phyloP scores from a whole-genome alignment of 2,888 invertebrate species.

The Lasius platythorax region DNA sequence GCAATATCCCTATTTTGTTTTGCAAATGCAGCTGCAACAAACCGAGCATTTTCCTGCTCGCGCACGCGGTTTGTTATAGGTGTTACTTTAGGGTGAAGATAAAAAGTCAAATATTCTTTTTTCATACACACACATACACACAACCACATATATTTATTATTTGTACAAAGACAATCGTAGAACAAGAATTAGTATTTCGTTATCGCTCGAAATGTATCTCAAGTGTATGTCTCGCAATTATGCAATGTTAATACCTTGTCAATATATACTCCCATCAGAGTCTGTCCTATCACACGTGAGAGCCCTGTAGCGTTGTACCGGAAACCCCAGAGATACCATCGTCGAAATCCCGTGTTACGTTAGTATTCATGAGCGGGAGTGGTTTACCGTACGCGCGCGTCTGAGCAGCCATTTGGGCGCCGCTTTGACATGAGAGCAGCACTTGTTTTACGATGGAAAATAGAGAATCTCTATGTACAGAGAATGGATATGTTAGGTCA shows the following conservation, averaged over 20 bases:
- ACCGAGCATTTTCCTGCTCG: slow-evolving; percentile 18
- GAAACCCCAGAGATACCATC: slow-evolving; percentile 44
- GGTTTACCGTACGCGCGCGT: slow-evolving; percentile 32
- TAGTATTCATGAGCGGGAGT: slow-evolving; percentile 60
- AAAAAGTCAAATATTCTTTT: background rate
- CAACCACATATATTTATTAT: background rate
- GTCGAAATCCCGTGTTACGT: slow-evolving; percentile 57
- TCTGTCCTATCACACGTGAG: slow-evolving; percentile 34
- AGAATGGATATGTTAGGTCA: background rate
- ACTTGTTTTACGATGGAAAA: slow-evolving; percentile 43
- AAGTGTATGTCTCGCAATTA: background rate
- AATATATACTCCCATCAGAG: slow-evolving; percentile 30
- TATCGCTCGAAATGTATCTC: background rate
- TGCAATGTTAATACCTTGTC: slow-evolving; percentile 28
- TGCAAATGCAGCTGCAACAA: slow-evolving; percentile 42
- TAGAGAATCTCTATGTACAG: slow-evolving; percentile 33
- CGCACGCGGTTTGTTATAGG: background rate
- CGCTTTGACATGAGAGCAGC: slow-evolving; percentile 29
- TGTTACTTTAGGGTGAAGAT: background rate
- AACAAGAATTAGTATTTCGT: background rate
- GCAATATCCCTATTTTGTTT: slow-evolving; percentile 38
- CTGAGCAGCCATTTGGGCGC: slow-evolving; percentile 29
- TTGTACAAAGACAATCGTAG: background rate
- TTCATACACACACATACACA: background rate
- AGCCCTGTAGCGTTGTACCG: slow-evolving; percentile 18